Evolutionary conservation across 1,140 invertebrate genomes (phyloP).

Genomic region (Asbolus verrucosus): DNA sequence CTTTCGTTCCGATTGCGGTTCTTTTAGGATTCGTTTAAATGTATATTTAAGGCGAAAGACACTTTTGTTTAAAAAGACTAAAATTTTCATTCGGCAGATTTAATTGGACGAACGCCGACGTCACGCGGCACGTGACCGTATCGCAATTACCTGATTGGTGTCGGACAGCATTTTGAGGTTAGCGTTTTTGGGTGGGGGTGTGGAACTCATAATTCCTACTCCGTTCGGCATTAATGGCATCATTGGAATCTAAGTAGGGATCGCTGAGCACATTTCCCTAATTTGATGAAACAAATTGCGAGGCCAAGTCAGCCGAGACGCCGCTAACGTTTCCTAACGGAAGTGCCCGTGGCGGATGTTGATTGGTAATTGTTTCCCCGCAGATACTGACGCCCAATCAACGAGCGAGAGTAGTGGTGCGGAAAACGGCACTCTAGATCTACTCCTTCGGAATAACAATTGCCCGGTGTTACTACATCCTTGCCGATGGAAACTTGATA

Average conservation of each 20-base stretch:
- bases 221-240: conserved; percentile 54
- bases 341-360: conserved; percentile 56
- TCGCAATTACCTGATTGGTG: no score
- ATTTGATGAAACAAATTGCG: conserved; percentile 60
- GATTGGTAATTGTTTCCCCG: conserved; percentile 64
- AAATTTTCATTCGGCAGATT: no score
- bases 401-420: conserved; percentile 60
- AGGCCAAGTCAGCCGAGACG: conserved; percentile 41
- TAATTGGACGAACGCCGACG: no score
- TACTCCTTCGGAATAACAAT: conserved; percentile 59
- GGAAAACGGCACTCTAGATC: conserved; percentile 61
- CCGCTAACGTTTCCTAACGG: conserved; percentile 43
- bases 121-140: no score
- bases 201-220: conserved; percentile 46
- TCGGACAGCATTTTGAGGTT: no score
- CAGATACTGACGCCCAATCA: conserved; percentile 59
- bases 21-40: conserved; percentile 35
- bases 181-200: no score
- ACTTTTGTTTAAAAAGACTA: neutral
- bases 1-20: conserved; percentile 35
- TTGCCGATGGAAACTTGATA: conserved; percentile 44
- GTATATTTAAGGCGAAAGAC: conserved; percentile 5
- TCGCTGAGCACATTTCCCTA: conserved; percentile 58
- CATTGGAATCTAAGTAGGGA: conserved; percentile 53
- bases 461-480: conserved; percentile 17